A percentile compares a stretch with the other conserved stretches of the same genome.
These are phyloP conservation scores for Blastobasis adustella DNA, from an alignment of 2,888 invertebrate species.

Conservation along the genomic window DNA sequence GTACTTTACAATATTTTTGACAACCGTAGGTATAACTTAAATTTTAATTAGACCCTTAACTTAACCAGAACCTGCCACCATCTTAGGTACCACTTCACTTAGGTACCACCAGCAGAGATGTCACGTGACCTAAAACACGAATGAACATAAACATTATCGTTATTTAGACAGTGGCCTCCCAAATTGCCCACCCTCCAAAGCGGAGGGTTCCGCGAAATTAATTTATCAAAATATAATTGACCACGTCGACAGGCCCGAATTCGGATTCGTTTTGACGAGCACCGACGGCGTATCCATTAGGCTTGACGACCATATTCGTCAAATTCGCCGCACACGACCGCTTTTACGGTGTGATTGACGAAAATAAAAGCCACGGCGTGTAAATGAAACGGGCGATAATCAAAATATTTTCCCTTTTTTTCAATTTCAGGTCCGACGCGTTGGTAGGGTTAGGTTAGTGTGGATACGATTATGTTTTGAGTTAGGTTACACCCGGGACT, in stretches of 20 bases:
- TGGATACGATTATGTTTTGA: constrained; percentile 17
- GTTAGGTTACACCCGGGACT: too few relatives aligned
- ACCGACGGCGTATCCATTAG: too few relatives aligned
- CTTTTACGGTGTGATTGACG: constrained; percentile 34
- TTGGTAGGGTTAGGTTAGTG: constrained; percentile 11
- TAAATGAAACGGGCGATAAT: constrained; percentile 46
- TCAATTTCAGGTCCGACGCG: constrained; percentile 19
- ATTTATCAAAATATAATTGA: constrained; percentile 31
- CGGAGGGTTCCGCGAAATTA: constrained; percentile 12
- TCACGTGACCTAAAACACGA: too few relatives aligned
- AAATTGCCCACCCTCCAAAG: not conserved
- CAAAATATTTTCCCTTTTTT: constrained; percentile 41
- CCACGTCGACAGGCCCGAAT: constrained; percentile 13
- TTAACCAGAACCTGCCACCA: not conserved
- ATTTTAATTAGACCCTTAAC: too few relatives aligned
- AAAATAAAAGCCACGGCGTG: constrained; percentile 44
- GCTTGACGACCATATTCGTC: constrained; percentile 12
- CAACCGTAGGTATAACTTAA: too few relatives aligned
- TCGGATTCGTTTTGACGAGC: constrained; percentile 6
- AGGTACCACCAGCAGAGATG: too few relatives aligned
- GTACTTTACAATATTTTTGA: too few relatives aligned
- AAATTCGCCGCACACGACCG: constrained; percentile 8
- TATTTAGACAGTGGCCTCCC: not conserved
- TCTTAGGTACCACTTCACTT: not conserved
- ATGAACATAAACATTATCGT: not conserved